Conservation (phyloP, 2,888 invertebrate genomes). For the Pegoplata infirma region DNA sequence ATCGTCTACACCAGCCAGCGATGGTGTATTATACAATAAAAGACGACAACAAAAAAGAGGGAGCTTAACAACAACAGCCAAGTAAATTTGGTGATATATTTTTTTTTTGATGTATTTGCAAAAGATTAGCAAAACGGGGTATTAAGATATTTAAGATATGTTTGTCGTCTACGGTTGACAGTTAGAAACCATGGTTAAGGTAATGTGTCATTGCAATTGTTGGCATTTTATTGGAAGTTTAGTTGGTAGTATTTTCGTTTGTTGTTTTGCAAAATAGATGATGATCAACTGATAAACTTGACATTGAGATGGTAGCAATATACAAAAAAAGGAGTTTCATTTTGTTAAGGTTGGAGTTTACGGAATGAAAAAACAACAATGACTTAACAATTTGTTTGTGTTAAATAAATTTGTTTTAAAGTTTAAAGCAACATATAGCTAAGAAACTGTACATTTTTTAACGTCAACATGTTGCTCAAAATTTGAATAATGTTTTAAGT, state of each 20-base stretch:
- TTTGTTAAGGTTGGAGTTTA: conserved; percentile 6
- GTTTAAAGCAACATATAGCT: too few relatives aligned
- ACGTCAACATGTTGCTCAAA: too few relatives aligned
- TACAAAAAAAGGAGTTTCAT: background rate
- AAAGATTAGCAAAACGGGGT: conserved; percentile 52
- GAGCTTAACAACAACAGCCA: conserved; percentile 16
- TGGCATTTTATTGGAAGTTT: conserved; percentile 51
- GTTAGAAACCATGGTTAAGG: conserved; percentile 52
- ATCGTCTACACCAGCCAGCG: background rate
- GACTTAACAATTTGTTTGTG: too few relatives aligned
- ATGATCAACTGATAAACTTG: conserved; percentile 52
- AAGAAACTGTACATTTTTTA: too few relatives aligned
- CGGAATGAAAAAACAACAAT: too few relatives aligned
- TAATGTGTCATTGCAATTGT: conserved; percentile 41
- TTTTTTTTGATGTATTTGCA: conserved; percentile 39
- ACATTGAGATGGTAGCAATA: conserved; percentile 49
- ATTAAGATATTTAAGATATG: conserved; percentile 56
- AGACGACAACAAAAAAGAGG: background rate
- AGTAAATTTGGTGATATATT: conserved; percentile 45
- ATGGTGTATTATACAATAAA: conserved; percentile 1
- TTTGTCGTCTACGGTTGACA: conserved; percentile 44
- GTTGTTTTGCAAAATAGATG: conserved; percentile 10
- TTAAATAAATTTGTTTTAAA: too few relatives aligned
- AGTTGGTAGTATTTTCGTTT: background rate
- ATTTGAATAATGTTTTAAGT: too few relatives aligned